Evolutionary conservation across 1,140 invertebrate genomes (phyloP).

Genomic region (Sipha flava): DNA sequence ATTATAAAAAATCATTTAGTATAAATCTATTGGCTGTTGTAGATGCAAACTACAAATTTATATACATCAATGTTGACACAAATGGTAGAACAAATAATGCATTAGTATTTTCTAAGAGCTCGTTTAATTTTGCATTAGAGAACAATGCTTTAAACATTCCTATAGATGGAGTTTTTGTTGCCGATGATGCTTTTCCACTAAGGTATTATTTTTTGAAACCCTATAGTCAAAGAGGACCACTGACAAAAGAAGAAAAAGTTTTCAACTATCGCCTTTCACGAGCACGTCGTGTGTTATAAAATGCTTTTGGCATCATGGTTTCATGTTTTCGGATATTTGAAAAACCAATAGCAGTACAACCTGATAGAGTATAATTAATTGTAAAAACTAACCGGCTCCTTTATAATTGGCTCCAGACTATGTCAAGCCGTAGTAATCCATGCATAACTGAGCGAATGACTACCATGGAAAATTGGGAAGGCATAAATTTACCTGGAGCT

Average conservation of each 20-base stretch:
- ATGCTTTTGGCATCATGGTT: conserved; percentile 43
- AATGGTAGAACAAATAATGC: conserved; percentile 42
- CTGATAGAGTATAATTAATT: conserved; percentile 40
- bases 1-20: conserved; percentile 47
- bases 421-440: too few relatives aligned
- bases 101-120: conserved; percentile 38
- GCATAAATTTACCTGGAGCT: too few relatives aligned
- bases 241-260: conserved; percentile 32
- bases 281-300: conserved; percentile 43
- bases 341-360: conserved; percentile 40
- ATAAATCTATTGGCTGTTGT: conserved; percentile 44
- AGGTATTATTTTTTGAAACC: conserved; percentile 42
- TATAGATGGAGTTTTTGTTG: conserved; percentile 39
- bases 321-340: conserved; percentile 42
- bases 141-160: neutral
- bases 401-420: conserved; percentile 36
- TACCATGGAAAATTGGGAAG: too few relatives aligned
- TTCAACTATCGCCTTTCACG: conserved; percentile 45
- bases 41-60: conserved; percentile 42
- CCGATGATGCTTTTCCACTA: conserved; percentile 46
- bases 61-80: conserved; percentile 38
- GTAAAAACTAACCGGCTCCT: conserved; percentile 38
- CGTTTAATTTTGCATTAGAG: neutral
- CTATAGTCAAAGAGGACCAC: conserved; percentile 38
- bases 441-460: too few relatives aligned